phyloP scores from a whole-genome alignment of 2,113 vertebrate genomes.

The Callospermophilus lateralis region DNA sequence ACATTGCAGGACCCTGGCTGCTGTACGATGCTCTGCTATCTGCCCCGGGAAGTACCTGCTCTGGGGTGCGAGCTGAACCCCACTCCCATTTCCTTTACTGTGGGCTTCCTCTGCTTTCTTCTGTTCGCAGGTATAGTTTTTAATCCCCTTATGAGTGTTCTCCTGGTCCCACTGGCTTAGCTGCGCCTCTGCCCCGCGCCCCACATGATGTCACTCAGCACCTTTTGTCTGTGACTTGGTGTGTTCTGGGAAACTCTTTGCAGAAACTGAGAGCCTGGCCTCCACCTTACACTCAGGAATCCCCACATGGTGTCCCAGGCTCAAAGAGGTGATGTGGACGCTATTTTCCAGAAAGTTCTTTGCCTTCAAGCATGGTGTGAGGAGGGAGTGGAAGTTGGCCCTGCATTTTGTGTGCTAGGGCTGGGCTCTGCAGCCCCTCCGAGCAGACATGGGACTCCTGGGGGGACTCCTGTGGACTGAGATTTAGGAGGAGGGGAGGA shows the following conservation, averaged over 20 bases:
- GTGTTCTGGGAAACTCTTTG: not conserved
- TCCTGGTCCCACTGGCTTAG: not conserved
- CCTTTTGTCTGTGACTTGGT: not conserved
- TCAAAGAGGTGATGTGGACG: not conserved
- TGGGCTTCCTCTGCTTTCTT: not conserved
- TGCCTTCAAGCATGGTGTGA: not conserved
- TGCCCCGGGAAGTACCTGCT: not conserved
- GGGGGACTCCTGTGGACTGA: fast-evolving
- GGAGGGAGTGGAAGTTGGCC: not conserved
- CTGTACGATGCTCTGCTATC: not conserved
- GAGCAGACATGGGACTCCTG: not conserved
- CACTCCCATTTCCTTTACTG: not conserved
- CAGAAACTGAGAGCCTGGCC: not conserved
- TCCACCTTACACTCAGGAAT: not conserved
- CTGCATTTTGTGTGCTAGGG: not conserved
- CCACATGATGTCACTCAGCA: not conserved
- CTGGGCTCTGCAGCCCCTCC: not conserved
- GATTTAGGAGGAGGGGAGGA: not conserved
- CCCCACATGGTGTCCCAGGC: not conserved
- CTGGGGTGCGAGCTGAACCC: not conserved
- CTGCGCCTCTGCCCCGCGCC: not conserved
- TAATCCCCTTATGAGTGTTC: not conserved
- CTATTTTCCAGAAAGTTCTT: not conserved
- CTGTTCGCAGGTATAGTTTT: not conserved
- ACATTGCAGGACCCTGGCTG: not conserved